Evolutionary conservation across 2,113 vertebrate species (phyloP).

Genomic region (Epinephelus moara): DNA sequence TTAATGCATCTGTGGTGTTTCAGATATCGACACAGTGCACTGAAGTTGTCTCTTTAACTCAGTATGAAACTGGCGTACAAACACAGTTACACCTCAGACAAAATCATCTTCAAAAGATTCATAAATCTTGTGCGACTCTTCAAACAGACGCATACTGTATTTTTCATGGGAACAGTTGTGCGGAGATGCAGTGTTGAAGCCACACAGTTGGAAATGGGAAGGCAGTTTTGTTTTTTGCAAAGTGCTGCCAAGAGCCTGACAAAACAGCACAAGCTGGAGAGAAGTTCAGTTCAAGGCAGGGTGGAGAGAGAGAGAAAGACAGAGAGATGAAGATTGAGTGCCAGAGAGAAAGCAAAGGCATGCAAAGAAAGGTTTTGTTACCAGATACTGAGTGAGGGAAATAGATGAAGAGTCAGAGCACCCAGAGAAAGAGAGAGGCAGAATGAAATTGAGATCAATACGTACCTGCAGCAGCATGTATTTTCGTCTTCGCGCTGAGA

Average conservation of each 20-base stretch:
- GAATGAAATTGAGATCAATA: constrained; percentile 66
- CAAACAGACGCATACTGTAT: constrained; percentile 39
- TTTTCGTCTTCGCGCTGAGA: constrained; percentile 61
- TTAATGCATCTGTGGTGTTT: neutral
- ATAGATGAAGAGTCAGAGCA: constrained; percentile 44
- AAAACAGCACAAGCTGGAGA: constrained; percentile 33
- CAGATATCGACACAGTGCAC: neutral
- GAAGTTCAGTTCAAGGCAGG: constrained; percentile 23
- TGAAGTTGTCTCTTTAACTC: constrained; percentile 11
- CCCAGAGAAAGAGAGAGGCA: constrained; percentile 25
- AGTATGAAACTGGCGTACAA: neutral
- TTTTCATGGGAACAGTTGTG: constrained; percentile 43
- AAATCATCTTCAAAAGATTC: constrained; percentile 35
- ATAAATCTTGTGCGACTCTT: constrained; percentile 25
- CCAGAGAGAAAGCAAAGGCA: constrained; percentile 20
- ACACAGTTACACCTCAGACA: constrained; percentile 5
- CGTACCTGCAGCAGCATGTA: constrained; percentile 54
- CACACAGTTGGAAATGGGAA: constrained; percentile 31
- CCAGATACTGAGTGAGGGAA: constrained; percentile 20
- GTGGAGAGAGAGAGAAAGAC: constrained; percentile 10
- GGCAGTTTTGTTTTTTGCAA: constrained; percentile 38
- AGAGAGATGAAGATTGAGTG: constrained; percentile 19
- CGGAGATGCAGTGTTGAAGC: constrained; percentile 16
- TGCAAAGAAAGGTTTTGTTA: constrained; percentile 41
- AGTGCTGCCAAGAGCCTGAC: constrained; percentile 31